A percentile compares a stretch with the other conserved stretches of the same genome.
Evolutionary conservation across 2,888 invertebrate genomes (phyloP).

Genomic region (Epinotia bilunana): DNA sequence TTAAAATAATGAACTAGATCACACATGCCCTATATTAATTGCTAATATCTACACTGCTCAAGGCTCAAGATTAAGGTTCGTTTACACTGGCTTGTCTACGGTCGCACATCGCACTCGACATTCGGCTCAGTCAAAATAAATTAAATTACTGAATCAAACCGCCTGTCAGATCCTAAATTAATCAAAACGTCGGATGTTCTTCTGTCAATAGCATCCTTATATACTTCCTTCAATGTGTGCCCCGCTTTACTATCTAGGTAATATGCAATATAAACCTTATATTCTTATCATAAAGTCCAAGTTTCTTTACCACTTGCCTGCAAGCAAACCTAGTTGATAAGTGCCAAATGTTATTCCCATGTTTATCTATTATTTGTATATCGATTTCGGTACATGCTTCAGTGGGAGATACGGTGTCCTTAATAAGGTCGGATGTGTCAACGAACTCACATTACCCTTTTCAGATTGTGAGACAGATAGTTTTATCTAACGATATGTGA

Average conservation of each 20-base stretch:
- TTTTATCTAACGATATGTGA: background rate
- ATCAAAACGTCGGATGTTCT: slow-evolving; percentile 12
- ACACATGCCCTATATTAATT: slow-evolving; percentile 15
- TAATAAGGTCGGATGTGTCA: slow-evolving; percentile 40
- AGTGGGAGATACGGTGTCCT: slow-evolving; percentile 29
- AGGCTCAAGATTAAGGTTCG: background rate
- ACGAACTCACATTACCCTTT: slow-evolving; percentile 23
- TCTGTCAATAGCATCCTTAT: background rate
- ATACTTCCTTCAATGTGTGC: background rate
- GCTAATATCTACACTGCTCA: background rate
- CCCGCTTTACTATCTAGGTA: background rate
- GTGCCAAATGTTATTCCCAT: background rate
- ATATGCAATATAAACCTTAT: slow-evolving; percentile 15
- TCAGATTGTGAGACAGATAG: slow-evolving; percentile 2
- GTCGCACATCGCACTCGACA: background rate
- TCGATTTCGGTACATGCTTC: slow-evolving; percentile 30
- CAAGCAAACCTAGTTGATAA: background rate
- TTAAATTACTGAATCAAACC: background rate
- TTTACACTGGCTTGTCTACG: background rate
- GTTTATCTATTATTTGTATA: slow-evolving; percentile 34
- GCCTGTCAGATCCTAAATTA: background rate
- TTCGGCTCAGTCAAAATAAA: background rate
- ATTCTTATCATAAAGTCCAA: background rate
- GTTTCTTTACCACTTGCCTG: background rate
- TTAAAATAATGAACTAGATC: background rate